Evolutionary conservation across 1,140 invertebrate species (phyloP).

Genomic region (Drosophila tani): DNA sequence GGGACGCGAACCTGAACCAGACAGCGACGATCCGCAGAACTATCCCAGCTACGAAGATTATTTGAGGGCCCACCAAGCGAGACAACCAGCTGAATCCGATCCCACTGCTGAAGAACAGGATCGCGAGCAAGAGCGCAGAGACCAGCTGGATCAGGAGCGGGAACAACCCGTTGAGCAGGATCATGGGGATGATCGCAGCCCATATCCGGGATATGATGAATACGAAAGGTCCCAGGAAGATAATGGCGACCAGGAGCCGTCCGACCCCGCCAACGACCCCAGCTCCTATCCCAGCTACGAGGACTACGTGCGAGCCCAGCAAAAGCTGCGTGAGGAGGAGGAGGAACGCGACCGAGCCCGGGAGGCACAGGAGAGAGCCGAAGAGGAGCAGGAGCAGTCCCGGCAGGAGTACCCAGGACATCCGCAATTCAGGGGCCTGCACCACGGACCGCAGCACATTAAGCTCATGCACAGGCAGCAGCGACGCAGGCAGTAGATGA

Average conservation of each 20-base stretch:
- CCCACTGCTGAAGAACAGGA: constrained; percentile 15
- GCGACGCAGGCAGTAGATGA: constrained; percentile 4
- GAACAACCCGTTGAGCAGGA: neutral
- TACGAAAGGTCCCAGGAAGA: constrained; percentile 1
- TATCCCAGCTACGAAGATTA: constrained; percentile 23
- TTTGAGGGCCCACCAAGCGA: constrained; percentile 9
- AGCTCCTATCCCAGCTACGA: constrained; percentile 31
- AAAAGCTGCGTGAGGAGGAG: constrained; percentile 21
- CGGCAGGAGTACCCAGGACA: neutral
- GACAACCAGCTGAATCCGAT: neutral
- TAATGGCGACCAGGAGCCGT: neutral
- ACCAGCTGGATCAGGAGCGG: constrained; percentile 29
- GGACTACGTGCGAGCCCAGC: constrained; percentile 23
- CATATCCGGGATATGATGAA: neutral
- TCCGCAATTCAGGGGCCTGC: neutral
- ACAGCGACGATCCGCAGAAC: neutral
- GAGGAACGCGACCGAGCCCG: constrained; percentile 6
- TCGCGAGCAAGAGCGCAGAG: constrained; percentile 9
- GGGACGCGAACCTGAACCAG: constrained; percentile 5
- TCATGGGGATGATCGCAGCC: neutral
- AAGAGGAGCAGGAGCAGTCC: constrained; percentile 12
- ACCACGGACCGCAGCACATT: constrained; percentile 2
- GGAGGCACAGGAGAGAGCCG: constrained; percentile 2
- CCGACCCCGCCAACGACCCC: constrained; percentile 4
- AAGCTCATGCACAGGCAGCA: constrained; percentile 25